Base-by-base conservation (phyloP, 2,113 vertebrate genomes). In the Phocoena phocoena region DNA sequence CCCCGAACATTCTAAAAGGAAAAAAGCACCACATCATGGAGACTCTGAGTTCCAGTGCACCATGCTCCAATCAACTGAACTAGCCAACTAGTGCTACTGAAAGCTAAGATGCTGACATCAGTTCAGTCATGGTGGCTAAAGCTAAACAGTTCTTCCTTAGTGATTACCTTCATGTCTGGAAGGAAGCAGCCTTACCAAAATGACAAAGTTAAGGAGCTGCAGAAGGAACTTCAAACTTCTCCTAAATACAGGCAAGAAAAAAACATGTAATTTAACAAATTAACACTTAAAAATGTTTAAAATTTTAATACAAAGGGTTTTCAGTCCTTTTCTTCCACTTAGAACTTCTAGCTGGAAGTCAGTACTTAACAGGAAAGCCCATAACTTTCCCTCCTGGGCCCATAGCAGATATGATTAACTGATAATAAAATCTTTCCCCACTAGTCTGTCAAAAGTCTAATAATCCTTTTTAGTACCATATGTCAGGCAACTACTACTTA, bases 51-150 rank as follows among this genome's bases (percentile, higher is more conserved):
- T 62, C 25, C 17, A 83, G 60, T 28, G 74, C 36, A 67, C 44
- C 26, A 83, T 65, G 6, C 8, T 26, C 23, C 65, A 25, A 84
- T 47, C 87, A 90, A 36, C 20, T 18, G 25, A 62, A 50, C 8
- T n/a, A 65, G 41, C 26, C 68, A 50, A 7, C 38, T 47, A 80
- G 36, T 47, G 36, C 18, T 84, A 2, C 41, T 76, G 31, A 90
- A 88, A 55, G 47, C 21, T n/a, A 65, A 31, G 14, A 25, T 58
- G 6, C 0, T 0, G 2, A 58, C 3, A 36, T 88, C 23, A n/a
- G 31, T 76, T 77, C 21, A 47, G 2, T 84, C 12, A 31, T 47
- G 8, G 36, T 58, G 47, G 6, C 79, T 68, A 74, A 77, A 55
- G 23, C 70, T 31, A 65, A 58, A 88, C 4, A 76, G 23, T 67